Percentiles rank a stretch among this genome's conserved stretches.
Evolutionary conservation across 2,113 vertebrate species (phyloP).

Genomic region (Nibea coibor): DNA sequence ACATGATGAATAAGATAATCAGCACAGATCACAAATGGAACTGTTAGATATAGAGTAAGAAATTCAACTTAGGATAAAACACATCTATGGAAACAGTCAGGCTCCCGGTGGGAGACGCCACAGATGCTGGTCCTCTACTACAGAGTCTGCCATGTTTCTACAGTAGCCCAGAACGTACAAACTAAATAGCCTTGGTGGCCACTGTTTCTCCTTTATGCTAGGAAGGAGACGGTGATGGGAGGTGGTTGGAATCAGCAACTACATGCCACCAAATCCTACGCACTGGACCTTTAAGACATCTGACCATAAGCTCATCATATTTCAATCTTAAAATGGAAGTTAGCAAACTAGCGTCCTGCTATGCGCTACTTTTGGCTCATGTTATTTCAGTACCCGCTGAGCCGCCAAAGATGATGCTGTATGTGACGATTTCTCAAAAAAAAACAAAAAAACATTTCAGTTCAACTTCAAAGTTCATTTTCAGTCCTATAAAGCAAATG

Average conservation of each 20-base stretch:
- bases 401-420: too few species aligned
- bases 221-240: too few species aligned
- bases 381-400: not conserved
- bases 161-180: too few species aligned
- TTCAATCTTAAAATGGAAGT: not conserved
- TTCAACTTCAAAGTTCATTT: slow-evolving; percentile 12
- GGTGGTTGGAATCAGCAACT: too few species aligned
- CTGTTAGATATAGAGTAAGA: too few species aligned
- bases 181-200: too few species aligned
- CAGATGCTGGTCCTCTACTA: too few species aligned
- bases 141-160: too few species aligned
- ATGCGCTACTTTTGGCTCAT: not conserved
- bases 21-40: not conserved
- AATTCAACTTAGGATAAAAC: too few species aligned
- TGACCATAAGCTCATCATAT: not conserved
- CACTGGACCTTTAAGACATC: not conserved
- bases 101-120: not conserved
- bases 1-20: not conserved
- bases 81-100: not conserved
- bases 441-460: not conserved
- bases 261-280: too few species aligned
- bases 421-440: not conserved
- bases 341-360: too few species aligned
- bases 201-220: too few species aligned
- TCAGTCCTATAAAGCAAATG: not conserved